Percentiles rank a stretch among this genome's conserved stretches.
These are phyloP conservation scores for Vireo griseus DNA, from an alignment of 2,797 vertebrate species.

Conservation along the genomic window DNA sequence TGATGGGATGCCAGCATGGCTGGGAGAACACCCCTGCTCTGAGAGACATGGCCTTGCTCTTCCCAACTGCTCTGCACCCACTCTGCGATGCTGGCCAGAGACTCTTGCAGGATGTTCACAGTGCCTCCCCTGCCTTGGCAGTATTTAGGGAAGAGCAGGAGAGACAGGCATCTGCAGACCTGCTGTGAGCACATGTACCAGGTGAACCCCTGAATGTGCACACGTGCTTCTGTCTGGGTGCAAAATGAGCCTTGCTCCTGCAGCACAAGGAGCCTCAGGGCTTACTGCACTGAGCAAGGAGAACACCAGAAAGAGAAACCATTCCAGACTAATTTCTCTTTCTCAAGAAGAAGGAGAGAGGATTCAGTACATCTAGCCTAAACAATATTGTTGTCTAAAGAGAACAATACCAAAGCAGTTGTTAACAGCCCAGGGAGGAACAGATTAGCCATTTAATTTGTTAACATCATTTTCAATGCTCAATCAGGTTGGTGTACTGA, in stretches of 20 bases:
- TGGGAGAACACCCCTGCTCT: neutral
- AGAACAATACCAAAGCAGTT: neutral
- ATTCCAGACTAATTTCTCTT: neutral
- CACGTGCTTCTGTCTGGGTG: neutral
- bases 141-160: neutral
- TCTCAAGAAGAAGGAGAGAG: neutral
- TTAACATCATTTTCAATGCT: neutral
- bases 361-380: neutral
- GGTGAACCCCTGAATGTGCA: neutral
- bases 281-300: neutral
- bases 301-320: neutral
- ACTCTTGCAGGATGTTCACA: fast-evolving
- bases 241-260: neutral
- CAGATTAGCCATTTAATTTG: slow-evolving; percentile 36
- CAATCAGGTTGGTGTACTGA: neutral
- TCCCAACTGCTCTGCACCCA: neutral
- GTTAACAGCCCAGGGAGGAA: slow-evolving; percentile 6
- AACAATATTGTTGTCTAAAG: neutral
- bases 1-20: fast-evolving
- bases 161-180: neutral
- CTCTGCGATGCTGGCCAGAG: neutral
- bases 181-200: fast-evolving
- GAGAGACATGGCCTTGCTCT: neutral
- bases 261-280: neutral
- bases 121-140: neutral